Conservation (phyloP, 2,797 vertebrate genomes). For the Enoplosus armatus region DNA sequence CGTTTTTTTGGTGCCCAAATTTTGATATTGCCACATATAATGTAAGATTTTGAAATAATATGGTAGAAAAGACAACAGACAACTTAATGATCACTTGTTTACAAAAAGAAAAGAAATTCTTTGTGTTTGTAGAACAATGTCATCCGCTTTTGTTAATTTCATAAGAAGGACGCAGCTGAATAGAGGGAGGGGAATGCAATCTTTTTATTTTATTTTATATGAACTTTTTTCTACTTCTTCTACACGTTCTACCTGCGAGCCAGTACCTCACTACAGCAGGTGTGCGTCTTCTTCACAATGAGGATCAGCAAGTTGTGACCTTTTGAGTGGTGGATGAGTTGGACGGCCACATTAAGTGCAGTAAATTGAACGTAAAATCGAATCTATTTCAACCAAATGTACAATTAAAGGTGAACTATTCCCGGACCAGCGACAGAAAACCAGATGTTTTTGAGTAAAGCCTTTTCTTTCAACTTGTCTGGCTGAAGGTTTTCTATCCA, state of each 20-base stretch:
- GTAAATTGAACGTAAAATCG: conserved; percentile 45
- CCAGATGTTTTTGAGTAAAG: conserved; percentile 16
- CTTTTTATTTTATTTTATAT: background rate
- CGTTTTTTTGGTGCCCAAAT: too few species aligned
- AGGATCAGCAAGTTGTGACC: background rate
- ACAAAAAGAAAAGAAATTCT: background rate
- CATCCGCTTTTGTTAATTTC: background rate
- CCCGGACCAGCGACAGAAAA: conserved; percentile 10
- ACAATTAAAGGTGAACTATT: conserved; percentile 20
- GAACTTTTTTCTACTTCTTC: background rate
- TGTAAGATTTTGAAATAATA: background rate
- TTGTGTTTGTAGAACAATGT: background rate
- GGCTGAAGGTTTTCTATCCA: background rate
- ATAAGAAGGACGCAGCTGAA: background rate
- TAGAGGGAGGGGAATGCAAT: background rate
- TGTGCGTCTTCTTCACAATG: background rate
- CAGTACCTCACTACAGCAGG: background rate
- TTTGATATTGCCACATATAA: background rate
- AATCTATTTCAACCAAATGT: conserved; percentile 22
- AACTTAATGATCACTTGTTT: conserved; percentile 20
- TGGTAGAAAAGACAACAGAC: background rate
- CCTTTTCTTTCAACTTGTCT: background rate
- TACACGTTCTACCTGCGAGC: background rate
- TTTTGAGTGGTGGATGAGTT: background rate
- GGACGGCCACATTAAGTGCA: conserved; percentile 3